Evolutionary conservation across 2,113 vertebrate species (phyloP).

Genomic region (Lasiurus borealis): DNA sequence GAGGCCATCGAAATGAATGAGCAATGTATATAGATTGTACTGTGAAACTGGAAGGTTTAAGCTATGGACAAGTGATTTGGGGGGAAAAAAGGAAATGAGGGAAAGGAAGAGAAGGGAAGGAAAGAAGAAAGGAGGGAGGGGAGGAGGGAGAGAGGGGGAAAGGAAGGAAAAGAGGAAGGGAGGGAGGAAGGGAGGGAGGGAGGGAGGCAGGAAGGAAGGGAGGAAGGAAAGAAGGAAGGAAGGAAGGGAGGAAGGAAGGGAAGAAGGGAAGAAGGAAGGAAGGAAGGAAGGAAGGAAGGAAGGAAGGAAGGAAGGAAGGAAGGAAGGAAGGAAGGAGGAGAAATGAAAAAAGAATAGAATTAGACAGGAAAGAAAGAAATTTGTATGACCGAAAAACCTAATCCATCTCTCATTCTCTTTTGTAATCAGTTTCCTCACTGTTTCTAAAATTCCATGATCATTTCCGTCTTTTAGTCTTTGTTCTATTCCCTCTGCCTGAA

Average conservation of each 20-base stretch:
- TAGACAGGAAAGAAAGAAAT: constrained; percentile 35
- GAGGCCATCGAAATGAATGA: constrained; percentile 1
- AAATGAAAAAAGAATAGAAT: constrained; percentile 1
- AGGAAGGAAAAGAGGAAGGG: no score
- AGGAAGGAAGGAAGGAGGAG: constrained; percentile 11
- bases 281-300: neutral
- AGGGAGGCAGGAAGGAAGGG: no score
- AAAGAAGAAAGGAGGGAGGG: neutral
- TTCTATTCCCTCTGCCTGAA: neutral
- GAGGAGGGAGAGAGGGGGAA: no score
- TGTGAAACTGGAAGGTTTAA: neutral
- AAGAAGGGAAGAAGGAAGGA: accelerated
- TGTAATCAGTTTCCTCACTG: neutral
- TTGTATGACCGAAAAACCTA: neutral
- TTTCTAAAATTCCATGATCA: neutral
- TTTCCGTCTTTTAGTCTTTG: constrained; percentile 37
- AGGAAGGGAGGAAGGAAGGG: neutral
- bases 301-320: neutral
- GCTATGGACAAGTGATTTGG: neutral
- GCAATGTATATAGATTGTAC: neutral
- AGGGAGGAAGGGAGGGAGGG: no score
- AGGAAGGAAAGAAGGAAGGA: no score
- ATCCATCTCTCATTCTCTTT: constrained; percentile 39
- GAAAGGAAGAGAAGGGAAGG: neutral
- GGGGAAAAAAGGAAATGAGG: neutral